phyloP scores from a whole-genome alignment of 2,888 invertebrate species.

The Orthosia gracilis region DNA sequence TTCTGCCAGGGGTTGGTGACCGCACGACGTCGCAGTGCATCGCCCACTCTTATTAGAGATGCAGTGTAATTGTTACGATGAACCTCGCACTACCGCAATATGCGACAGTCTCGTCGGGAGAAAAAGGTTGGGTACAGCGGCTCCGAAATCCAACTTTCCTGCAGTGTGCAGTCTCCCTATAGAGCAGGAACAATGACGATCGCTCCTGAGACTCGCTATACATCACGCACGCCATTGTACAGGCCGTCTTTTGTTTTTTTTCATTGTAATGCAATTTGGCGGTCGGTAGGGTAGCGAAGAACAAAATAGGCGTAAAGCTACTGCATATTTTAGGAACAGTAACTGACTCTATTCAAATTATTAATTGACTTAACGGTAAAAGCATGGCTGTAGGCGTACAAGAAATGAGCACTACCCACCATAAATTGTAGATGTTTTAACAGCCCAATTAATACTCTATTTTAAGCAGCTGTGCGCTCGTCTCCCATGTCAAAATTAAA shows the following conservation, averaged over 20 bases:
- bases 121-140: constrained; percentile 52
- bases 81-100: constrained; percentile 61
- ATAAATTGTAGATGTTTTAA: constrained; percentile 40
- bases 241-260: constrained; percentile 80
- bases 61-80: constrained; percentile 61
- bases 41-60: constrained; percentile 60
- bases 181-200: constrained; percentile 81
- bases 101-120: constrained; percentile 23
- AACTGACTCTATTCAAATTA: constrained; percentile 62
- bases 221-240: constrained; percentile 84
- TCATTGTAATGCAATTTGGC: constrained; percentile 81
- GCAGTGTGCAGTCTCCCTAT: constrained; percentile 68
- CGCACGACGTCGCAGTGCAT: constrained; percentile 55
- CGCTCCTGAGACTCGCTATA: constrained; percentile 79
- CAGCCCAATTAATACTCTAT: constrained; percentile 43
- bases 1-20: constrained; percentile 64
- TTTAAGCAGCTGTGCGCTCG: constrained; percentile 38
- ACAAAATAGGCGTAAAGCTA: constrained; percentile 78
- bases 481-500: constrained; percentile 38
- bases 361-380: constrained; percentile 53
- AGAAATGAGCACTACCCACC: constrained; percentile 18
- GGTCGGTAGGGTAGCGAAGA: constrained; percentile 71
- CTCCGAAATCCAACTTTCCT: constrained; percentile 73
- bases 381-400: background rate
- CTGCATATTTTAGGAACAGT: constrained; percentile 72